These are phyloP conservation scores for Strix uralensis DNA, from an alignment of 2,113 vertebrate genomes.

Conservation along the genomic window DNA sequence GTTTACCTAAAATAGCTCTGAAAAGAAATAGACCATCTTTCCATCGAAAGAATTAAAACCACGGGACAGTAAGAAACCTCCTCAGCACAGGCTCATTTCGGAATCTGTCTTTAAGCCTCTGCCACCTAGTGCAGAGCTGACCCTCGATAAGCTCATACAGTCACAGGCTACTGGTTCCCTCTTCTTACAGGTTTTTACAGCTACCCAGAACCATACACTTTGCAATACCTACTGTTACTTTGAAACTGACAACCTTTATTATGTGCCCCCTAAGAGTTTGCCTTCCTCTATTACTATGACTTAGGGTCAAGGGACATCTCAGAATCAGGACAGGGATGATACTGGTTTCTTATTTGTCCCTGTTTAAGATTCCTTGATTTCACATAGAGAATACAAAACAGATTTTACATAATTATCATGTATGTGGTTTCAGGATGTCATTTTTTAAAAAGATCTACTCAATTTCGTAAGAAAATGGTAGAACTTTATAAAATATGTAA, in stretches of 20 bases:
- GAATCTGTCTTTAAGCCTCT: neutral
- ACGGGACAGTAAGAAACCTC: neutral
- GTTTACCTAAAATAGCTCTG: neutral
- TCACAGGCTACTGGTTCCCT: neutral
- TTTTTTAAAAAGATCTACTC: neutral
- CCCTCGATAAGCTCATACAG: rapidly evolving
- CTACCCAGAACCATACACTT: neutral
- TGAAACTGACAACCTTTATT: neutral
- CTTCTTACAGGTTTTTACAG: neutral
- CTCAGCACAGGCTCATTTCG: neutral
- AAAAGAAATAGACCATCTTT: neutral
- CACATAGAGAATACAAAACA: neutral
- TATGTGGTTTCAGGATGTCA: neutral
- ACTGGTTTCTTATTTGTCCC: rapidly evolving
- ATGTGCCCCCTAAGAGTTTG: neutral
- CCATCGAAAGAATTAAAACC: neutral
- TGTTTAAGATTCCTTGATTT: neutral
- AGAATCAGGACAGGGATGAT: neutral
- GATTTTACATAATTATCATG: neutral
- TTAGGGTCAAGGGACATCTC: neutral
- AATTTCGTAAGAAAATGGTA: neutral
- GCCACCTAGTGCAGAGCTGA: neutral
- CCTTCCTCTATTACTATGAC: neutral
- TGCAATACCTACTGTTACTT: neutral
- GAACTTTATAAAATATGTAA: neutral